Evolutionary conservation across 2,888 invertebrate species (phyloP).

Genomic region (Yponomeuta cagnagella): DNA sequence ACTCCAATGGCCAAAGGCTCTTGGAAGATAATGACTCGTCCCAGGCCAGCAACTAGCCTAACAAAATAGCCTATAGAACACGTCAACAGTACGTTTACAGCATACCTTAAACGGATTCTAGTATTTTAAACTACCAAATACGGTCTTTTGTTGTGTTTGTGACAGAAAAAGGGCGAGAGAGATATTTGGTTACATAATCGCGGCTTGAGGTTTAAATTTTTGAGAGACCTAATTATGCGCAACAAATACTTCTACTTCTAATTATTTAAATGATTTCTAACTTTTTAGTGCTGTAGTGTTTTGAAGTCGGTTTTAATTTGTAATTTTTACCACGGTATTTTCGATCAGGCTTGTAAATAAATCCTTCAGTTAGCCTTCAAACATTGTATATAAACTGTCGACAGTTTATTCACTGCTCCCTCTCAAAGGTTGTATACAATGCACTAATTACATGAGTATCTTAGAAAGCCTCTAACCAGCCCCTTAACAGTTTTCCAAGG

Average conservation of each 20-base stretch:
- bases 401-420: not conserved
- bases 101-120: not conserved
- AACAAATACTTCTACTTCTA: no score
- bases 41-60: slow-evolving; percentile 49
- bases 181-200: no score
- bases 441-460: slow-evolving; percentile 71
- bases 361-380: no score
- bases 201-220: no score
- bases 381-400: not conserved
- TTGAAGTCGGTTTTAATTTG: no score
- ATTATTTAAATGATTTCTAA: no score
- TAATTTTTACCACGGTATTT: no score
- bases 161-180: no score
- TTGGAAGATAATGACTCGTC: slow-evolving; percentile 55
- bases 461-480: slow-evolving; percentile 71
- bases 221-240: no score
- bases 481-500: slow-evolving; percentile 73
- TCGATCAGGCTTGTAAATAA: no score
- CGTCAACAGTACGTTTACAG: not conserved
- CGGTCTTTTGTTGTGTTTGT: not conserved
- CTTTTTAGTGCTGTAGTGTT: no score
- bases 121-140: not conserved
- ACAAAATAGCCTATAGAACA: slow-evolving; percentile 42
- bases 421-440: slow-evolving; percentile 17
- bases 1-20: slow-evolving; percentile 53